Evolutionary conservation across 2,797 vertebrate species (phyloP).

Genomic region (Ambastaia sidthimunki): DNA sequence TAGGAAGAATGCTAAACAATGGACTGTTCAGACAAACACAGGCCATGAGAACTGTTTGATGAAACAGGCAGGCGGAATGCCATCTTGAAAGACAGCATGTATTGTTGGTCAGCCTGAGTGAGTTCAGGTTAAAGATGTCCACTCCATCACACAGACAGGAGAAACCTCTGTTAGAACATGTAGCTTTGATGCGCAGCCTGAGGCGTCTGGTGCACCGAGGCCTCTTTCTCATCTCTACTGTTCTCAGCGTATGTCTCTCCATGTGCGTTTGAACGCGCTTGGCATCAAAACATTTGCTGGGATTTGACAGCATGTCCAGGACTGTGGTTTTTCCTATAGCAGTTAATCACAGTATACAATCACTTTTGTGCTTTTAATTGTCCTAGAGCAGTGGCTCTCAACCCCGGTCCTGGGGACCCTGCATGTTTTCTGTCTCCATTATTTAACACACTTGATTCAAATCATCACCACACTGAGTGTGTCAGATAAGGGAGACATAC

Average conservation of each 20-base stretch:
- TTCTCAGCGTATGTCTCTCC: slow-evolving; percentile 10
- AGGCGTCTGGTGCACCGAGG: slow-evolving; percentile 38
- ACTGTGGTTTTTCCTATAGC: slow-evolving; percentile 5
- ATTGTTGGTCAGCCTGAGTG: too few species aligned
- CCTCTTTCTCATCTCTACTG: slow-evolving; percentile 21
- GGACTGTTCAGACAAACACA: too few species aligned
- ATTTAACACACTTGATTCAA: too few species aligned
- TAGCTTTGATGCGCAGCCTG: slow-evolving; percentile 45
- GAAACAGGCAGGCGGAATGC: too few species aligned
- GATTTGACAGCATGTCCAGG: slow-evolving; percentile 31
- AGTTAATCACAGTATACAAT: slow-evolving; percentile 17
- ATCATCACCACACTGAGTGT: too few species aligned
- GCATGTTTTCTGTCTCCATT: not conserved
- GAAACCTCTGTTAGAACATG: slow-evolving; percentile 51
- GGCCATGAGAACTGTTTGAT: too few species aligned
- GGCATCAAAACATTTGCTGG: slow-evolving; percentile 30
- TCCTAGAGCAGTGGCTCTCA: too few species aligned
- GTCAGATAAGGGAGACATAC: too few species aligned
- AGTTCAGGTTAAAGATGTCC: slow-evolving; percentile 20
- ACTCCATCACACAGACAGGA: slow-evolving; percentile 41
- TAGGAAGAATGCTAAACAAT: too few species aligned
- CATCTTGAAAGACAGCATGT: too few species aligned
- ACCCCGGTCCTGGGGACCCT: too few species aligned
- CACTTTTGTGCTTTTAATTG: slow-evolving; percentile 4
- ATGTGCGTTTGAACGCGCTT: slow-evolving; percentile 20